phyloP scores from a whole-genome alignment of 2,113 vertebrate species.

The Malaclemys terrapin region DNA sequence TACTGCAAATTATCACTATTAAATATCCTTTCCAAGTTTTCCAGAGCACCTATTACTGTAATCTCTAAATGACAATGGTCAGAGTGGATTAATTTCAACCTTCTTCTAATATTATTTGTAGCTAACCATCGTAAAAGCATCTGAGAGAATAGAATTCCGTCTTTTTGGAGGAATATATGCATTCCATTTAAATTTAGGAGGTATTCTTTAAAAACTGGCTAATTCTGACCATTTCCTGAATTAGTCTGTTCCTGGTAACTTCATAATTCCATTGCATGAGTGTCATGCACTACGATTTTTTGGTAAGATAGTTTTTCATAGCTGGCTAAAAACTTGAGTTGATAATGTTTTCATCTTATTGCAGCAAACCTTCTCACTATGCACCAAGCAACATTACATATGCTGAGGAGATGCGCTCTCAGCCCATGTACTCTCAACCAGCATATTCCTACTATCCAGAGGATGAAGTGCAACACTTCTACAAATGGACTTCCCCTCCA shows the following conservation, averaged over 20 bases:
- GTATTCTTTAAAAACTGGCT: background rate
- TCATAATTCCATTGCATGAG: too few species aligned
- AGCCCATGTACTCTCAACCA: constrained; percentile 81
- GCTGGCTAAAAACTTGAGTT: background rate
- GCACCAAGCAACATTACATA: constrained; percentile 82
- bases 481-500: constrained; percentile 90
- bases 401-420: constrained; percentile 73
- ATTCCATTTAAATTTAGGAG: background rate
- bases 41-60: background rate
- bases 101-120: background rate
- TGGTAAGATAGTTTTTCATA: background rate
- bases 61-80: background rate
- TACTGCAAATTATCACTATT: background rate
- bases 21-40: background rate
- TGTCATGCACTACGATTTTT: too few species aligned
- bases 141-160: background rate
- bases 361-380: constrained; percentile 77
- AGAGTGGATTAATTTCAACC: background rate
- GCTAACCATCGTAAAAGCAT: background rate
- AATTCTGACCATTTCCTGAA: background rate
- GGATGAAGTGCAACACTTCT: constrained; percentile 86
- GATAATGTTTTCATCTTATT: constrained; percentile 27
- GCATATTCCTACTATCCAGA: constrained; percentile 85
- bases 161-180: background rate
- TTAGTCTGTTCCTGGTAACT: background rate